Percentiles rank a stretch among this genome's conserved stretches.
Conservation (phyloP, 1,140 invertebrate species). For the Drosophila triauraria region DNA sequence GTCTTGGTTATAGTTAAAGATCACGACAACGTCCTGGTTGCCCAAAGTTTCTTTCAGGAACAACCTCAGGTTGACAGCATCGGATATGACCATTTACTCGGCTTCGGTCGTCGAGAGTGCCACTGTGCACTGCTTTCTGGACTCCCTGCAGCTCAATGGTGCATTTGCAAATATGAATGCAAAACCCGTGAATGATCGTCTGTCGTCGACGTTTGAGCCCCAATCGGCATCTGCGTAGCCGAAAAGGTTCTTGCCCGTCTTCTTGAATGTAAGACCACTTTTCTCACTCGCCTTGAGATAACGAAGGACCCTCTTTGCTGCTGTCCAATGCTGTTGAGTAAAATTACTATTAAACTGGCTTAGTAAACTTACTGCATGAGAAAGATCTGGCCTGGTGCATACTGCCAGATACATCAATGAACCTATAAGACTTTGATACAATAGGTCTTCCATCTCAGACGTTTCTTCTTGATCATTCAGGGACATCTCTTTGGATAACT, state of each 20-base stretch:
- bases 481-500: no score
- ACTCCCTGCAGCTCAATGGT: background rate
- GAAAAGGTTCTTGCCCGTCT: slow-evolving; percentile 1
- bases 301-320: background rate
- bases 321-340: no score
- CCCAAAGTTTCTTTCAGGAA: slow-evolving; percentile 34
- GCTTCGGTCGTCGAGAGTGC: slow-evolving; percentile 84
- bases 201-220: slow-evolving; percentile 41
- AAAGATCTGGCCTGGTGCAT: no score
- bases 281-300: background rate
- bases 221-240: slow-evolving; percentile 33
- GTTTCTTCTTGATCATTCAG: no score
- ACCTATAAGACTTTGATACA: no score
- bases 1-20: no score
- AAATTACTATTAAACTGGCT: no score
- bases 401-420: no score
- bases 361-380: no score
- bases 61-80: slow-evolving; percentile 70
- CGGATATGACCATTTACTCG: slow-evolving; percentile 83
- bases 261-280: background rate
- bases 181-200: slow-evolving; percentile 75
- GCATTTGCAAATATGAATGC: slow-evolving; percentile 52
- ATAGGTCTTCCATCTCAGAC: no score
- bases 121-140: slow-evolving; percentile 33
- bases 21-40: background rate